Evolutionary conservation across 30 jellyfish, hydroid and myxozoan species (phyloP), one percentile per base, ranked within the genome.

Genomic region (Chironex yamaguchii): DNA sequence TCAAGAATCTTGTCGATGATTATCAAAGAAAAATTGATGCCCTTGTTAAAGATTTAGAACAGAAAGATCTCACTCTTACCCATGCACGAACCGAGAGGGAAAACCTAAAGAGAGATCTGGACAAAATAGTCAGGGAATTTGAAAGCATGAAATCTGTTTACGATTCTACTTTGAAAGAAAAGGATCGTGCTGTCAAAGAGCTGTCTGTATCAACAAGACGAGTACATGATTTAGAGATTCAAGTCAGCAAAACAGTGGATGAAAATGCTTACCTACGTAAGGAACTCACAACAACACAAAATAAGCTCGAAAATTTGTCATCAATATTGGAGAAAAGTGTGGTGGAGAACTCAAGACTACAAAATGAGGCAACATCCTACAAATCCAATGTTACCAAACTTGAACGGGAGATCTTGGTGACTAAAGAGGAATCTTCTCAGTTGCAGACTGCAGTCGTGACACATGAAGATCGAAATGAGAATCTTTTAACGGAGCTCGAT

Each of bases 161-260:
- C 21, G 99, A 94, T 31, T 34, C 97, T 0, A 52, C 96, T 13
- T 30, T 69, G 29, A 96, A 96, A 51, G 99, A 94, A 36, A 94
- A 94, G 67, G 99, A 94, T 11, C 92, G 97, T 14, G 36, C 76
- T 75, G 71, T 75, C 69, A 94, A 94, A 71, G 99, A 94, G 62
- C 48, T 88, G 2, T 65, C 52, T 30, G 28, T 83, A n/a, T 82
- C 93, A 0, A 76, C 82, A 42, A 90, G 99, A 65, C 49, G 88
- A 71, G 63, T 86, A 62, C 72, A 87, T 52, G 99, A 94, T 66
- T 36, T 79, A n/a, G 99, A 89, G 84, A 81, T 94, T 65, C 69
- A 64, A 69, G 89, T 94, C 31, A 96, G 89, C 34, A 89, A 96
- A 34, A 82, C 84, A 22, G 96, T 83, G 77, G 99, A 94, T 34